These are phyloP conservation scores for Ostrea denselamellosa DNA, from an alignment of 1,140 invertebrate genomes.

Conservation along the genomic window DNA sequence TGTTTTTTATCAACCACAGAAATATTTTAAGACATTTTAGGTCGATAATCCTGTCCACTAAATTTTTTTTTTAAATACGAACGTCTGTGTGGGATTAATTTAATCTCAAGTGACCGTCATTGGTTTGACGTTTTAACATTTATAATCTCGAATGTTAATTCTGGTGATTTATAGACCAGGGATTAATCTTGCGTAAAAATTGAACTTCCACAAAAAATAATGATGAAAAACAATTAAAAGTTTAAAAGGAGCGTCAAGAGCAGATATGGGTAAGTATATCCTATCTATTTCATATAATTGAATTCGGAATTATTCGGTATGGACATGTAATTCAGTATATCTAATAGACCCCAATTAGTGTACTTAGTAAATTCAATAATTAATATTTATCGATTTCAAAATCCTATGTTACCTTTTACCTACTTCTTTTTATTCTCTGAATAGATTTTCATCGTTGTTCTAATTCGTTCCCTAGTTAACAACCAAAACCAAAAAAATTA, in stretches of 20 bases:
- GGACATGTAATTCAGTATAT: too few relatives aligned
- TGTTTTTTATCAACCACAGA: too few relatives aligned
- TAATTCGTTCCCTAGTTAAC: too few relatives aligned
- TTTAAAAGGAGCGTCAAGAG: background rate
- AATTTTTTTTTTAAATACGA: background rate
- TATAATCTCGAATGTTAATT: conserved; percentile 9
- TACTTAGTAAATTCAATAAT: too few relatives aligned
- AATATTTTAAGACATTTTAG: too few relatives aligned
- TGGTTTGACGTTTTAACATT: conserved; percentile 38
- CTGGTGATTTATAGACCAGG: background rate
- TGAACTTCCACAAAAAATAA: background rate
- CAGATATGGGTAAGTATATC: background rate
- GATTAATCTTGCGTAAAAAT: background rate
- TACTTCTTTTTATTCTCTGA: too few relatives aligned
- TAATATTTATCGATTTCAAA: too few relatives aligned
- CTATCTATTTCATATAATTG: background rate
- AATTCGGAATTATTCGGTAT: too few relatives aligned
- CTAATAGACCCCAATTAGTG: too few relatives aligned
- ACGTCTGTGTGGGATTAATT: background rate
- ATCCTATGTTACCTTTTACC: too few relatives aligned
- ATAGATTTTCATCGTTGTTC: too few relatives aligned
- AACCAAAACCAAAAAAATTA: too few relatives aligned
- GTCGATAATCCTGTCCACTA: background rate
- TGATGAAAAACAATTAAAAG: background rate
- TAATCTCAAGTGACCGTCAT: conserved; percentile 1